Conservation (phyloP, 2,797 vertebrate genomes). For the Artibeus jamaicensis region DNA sequence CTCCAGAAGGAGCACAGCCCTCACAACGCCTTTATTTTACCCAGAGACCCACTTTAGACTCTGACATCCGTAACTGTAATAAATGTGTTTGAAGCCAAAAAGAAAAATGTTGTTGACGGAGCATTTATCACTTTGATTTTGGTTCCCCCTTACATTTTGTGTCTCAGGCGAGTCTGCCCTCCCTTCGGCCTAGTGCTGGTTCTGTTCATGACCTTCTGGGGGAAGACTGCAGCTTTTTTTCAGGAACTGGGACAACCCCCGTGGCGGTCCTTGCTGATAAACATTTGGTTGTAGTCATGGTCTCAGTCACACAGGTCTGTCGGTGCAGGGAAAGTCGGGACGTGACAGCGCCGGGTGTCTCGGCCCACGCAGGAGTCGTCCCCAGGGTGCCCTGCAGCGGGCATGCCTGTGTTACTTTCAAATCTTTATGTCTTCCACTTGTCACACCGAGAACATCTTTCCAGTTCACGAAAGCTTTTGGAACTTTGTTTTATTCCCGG, state of each 20-base stretch:
- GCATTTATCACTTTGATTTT: neutral
- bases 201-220: neutral
- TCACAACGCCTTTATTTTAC: neutral
- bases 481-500: neutral
- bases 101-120: neutral
- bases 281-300: neutral
- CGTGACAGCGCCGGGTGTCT: neutral
- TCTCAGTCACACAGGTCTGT: neutral
- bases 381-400: neutral
- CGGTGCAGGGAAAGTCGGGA: neutral
- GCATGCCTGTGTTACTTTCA: neutral
- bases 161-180: neutral
- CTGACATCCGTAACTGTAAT: neutral
- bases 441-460: neutral
- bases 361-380: neutral
- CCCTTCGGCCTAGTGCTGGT: too few relatives aligned
- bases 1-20: neutral
- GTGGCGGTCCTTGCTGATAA: neutral
- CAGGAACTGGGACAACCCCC: neutral
- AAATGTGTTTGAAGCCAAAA: conserved; percentile 23
- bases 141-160: neutral
- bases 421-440: neutral
- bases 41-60: neutral
- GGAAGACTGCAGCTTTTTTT: neutral
- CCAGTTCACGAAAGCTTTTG: neutral